A percentile compares a stretch with the other conserved stretches of the same genome.
Conservation (phyloP, 2,888 invertebrate species). For the Mamestra brassicae region DNA sequence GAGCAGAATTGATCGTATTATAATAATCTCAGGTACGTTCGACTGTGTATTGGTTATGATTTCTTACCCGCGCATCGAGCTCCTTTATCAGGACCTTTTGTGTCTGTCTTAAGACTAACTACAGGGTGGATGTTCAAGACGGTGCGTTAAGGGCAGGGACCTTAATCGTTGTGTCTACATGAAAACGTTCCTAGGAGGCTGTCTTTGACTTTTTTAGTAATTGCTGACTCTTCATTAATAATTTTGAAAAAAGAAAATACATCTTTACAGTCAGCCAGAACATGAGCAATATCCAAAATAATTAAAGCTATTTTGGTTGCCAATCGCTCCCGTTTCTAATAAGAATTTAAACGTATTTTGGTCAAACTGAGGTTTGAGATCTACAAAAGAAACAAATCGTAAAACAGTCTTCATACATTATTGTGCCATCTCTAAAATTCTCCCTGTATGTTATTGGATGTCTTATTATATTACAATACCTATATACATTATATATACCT, state of each 20-base stretch:
- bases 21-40: conserved; percentile 17
- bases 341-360: too few relatives aligned
- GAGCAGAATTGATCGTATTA: conserved; percentile 38
- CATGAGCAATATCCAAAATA: neutral
- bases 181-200: neutral
- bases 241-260: neutral
- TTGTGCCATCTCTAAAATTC: neutral
- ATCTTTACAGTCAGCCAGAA: too few relatives aligned
- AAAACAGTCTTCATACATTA: too few relatives aligned
- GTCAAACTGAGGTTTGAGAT: too few relatives aligned
- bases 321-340: too few relatives aligned
- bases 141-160: neutral
- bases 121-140: neutral
- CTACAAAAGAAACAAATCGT: too few relatives aligned
- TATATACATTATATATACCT: conserved; percentile 13
- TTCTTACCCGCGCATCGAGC: conserved; percentile 11
- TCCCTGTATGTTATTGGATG: conserved; percentile 22
- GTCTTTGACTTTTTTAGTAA: neutral
- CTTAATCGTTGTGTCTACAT: neutral
- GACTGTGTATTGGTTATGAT: conserved; percentile 30
- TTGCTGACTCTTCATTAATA: neutral
- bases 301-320: neutral
- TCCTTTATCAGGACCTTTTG: conserved; percentile 37
- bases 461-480: conserved; percentile 23
- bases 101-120: neutral